Evolutionary conservation across 2,888 invertebrate species (phyloP).

Genomic region (Cheilosia vulpina): DNA sequence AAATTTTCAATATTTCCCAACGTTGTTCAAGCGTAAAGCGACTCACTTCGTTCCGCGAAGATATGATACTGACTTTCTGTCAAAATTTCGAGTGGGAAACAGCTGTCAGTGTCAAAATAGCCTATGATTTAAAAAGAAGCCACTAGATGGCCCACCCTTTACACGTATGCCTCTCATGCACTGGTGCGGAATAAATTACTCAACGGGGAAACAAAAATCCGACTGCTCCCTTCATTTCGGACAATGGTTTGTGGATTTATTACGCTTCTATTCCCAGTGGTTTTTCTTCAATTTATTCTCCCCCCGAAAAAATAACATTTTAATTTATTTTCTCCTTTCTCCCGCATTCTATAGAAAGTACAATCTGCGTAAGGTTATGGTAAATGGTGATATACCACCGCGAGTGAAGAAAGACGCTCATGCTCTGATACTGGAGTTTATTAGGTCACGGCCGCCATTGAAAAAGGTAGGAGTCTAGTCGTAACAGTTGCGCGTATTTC

Average conservation of each 20-base stretch:
- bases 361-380: constrained; percentile 93
- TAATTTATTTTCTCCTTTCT: constrained; percentile 19
- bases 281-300: constrained; percentile 51
- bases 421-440: constrained; percentile 97
- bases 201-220: background rate
- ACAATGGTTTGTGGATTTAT: background rate
- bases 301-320: constrained; percentile 11
- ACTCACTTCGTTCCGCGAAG: no score
- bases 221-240: constrained; percentile 5
- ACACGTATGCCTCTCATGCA: background rate
- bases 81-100: no score
- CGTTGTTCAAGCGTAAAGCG: no score
- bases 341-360: constrained; percentile 86
- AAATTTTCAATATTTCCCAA: no score
- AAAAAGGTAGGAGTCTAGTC: constrained; percentile 88
- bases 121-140: no score
- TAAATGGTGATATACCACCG: constrained; percentile 91
- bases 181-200: constrained; percentile 22
- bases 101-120: no score
- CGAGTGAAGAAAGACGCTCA: constrained; percentile 97
- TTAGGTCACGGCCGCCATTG: constrained; percentile 96
- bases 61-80: no score
- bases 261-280: constrained; percentile 9
- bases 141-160: no score
- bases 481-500: constrained; percentile 14